These are phyloP conservation scores for Clarias pachynema DNA, from an alignment of 2,797 vertebrate species.

Conservation along the genomic window DNA sequence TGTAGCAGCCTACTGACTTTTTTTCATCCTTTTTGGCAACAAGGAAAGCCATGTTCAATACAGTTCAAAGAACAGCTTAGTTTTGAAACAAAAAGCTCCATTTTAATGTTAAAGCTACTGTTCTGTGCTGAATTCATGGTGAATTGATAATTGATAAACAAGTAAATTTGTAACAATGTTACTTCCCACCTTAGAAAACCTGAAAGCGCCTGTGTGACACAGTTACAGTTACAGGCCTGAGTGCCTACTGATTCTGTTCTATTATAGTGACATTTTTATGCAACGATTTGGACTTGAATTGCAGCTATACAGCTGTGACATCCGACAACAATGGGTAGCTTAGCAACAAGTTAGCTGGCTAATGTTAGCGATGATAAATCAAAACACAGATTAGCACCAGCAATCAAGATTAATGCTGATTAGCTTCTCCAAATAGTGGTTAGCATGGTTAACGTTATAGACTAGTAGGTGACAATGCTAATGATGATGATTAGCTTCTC, in stretches of 20 bases:
- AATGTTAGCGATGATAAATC: neutral
- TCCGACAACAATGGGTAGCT: neutral
- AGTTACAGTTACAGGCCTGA: neutral
- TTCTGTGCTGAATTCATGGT: neutral
- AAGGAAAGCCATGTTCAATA: conserved; percentile 20
- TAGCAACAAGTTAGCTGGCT: neutral
- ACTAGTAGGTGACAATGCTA: too few species aligned
- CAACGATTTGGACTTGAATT: neutral
- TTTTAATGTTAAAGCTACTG: neutral
- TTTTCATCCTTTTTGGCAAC: conserved; percentile 30
- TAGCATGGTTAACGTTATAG: neutral
- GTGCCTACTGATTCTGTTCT: neutral
- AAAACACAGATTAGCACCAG: neutral
- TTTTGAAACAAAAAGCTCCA: conserved; percentile 9
- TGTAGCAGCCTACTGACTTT: conserved; percentile 3
- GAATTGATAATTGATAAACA: neutral
- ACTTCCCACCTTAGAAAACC: neutral
- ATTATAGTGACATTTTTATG: neutral
- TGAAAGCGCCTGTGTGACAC: neutral
- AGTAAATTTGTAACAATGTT: neutral
- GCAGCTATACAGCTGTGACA: neutral
- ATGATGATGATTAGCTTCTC: neutral
- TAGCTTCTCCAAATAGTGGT: neutral
- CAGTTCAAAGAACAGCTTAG: neutral
- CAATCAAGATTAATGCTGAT: neutral